A percentile compares a stretch with the other conserved stretches of the same genome.
Conservation (phyloP, 2,113 vertebrate species). For the Notothenia rossii region DNA sequence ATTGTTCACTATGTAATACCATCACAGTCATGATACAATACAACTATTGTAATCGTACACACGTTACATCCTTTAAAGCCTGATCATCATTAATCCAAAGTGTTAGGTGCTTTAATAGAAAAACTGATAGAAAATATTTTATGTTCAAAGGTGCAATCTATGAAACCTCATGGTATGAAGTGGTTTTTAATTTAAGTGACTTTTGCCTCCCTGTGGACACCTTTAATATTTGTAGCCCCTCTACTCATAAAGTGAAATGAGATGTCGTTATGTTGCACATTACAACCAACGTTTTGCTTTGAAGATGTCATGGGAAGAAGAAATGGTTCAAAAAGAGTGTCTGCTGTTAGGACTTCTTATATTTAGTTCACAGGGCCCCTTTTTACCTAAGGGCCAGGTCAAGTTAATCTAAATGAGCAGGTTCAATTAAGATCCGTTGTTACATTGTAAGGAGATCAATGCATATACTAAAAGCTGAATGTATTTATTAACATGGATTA, state of each 20-base stretch:
- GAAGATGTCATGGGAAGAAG: too few relatives aligned
- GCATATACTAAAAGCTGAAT: too few relatives aligned
- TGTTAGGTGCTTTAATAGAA: not conserved
- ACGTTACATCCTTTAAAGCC: too few relatives aligned
- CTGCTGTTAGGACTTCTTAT: too few relatives aligned
- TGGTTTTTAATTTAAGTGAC: not conserved
- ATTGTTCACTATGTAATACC: not conserved
- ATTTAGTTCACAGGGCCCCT: too few relatives aligned
- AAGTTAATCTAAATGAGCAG: too few relatives aligned
- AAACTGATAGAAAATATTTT: not conserved
- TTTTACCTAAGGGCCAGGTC: too few relatives aligned
- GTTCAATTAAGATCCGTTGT: too few relatives aligned
- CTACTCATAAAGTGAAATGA: not conserved
- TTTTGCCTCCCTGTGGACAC: not conserved
- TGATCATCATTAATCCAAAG: not conserved
- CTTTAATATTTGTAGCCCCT: not conserved
- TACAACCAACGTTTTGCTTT: too few relatives aligned
- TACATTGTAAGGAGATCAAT: too few relatives aligned
- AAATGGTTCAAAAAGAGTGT: too few relatives aligned
- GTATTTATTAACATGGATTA: too few relatives aligned
- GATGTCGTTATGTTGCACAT: not conserved
- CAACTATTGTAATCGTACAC: not conserved
- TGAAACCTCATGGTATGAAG: not conserved
- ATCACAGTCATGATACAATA: not conserved
- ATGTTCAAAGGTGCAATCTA: not conserved